Evolutionary conservation across 2,888 invertebrate species (phyloP), one percentile per base, ranked within the genome.

Genomic region (Drosophila phalerata): DNA sequence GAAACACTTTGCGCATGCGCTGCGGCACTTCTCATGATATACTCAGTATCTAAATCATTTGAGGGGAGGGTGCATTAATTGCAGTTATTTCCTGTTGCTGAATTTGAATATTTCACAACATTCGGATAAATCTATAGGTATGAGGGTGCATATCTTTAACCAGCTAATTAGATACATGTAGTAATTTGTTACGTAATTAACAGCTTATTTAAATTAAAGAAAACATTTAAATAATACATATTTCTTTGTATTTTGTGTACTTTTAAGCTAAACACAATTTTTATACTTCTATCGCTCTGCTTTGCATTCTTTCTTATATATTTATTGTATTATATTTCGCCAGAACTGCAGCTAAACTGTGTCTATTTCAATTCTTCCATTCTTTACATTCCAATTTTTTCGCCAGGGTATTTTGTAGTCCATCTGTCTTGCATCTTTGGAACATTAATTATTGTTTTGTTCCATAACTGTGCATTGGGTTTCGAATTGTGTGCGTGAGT

Each of bases 391-490:
- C 38, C 9, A 37, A 25, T 11, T 6, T 6, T 13, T 1, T 37
- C 9, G 15, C 10, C 15, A 66, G 61, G 47, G 68, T 49, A 73
- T 40, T 19, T 19, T 0, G 1, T 0, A 34, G 57, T 45, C 43
- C 5, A 17, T n/a, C 4, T 15, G 6, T 2, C 1, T 4, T 25
- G 4, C n/a, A 28, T 19, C 22, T 11, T 9, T 17, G 34, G 5
- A 15, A 45, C 34, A 57, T 57, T 47, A 47, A 49, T 52, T 43
- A 38, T 61, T 32, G 6, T 19, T 62, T 43, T 65, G 45, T 55
- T 22, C 66, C 56, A 82, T 76, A 79, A 82, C 79, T 69, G 81
- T 77, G 73, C 71, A 61, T 84, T 77, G 70, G 40, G 49, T 58
- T 53, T 51, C 34, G 48, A 32, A 61, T 30, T 56, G 55, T 68